Evolutionary conservation across 1,140 invertebrate species (phyloP).

Genomic region (Bombus turneri): DNA sequence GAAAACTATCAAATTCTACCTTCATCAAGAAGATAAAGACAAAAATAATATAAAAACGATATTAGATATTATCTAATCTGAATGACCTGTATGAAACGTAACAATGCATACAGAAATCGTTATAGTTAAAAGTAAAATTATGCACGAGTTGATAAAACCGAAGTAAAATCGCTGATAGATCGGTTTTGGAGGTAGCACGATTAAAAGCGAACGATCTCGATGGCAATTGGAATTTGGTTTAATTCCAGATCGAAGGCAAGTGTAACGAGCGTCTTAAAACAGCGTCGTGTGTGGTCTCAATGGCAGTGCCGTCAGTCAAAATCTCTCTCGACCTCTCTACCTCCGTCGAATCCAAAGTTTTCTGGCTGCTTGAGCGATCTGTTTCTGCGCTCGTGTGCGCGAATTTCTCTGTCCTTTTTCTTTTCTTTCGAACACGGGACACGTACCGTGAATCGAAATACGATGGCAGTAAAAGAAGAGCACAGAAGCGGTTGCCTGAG

Average conservation of each 20-base stretch:
- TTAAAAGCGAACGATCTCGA: slow-evolving; percentile 19
- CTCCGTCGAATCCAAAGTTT: slow-evolving; percentile 48
- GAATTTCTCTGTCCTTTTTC: slow-evolving; percentile 40
- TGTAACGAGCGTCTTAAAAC: slow-evolving; percentile 52
- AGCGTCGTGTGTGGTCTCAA: slow-evolving; percentile 70
- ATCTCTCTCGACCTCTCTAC: slow-evolving; percentile 50
- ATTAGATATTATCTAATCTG: not conserved
- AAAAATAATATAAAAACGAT: not conserved
- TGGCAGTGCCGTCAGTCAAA: slow-evolving; percentile 69
- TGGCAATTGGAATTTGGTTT: slow-evolving; percentile 16
- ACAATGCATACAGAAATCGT: not conserved
- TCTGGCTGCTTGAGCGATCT: slow-evolving; percentile 30
- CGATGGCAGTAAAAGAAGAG: slow-evolving; percentile 51
- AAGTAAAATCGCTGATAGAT: not conserved
- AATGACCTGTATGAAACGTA: not conserved
- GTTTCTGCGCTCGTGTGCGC: slow-evolving; percentile 27
- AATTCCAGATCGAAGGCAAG: slow-evolving; percentile 32
- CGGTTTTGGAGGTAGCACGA: not conserved
- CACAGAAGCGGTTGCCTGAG: slow-evolving; percentile 37
- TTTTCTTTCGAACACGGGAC: not conserved
- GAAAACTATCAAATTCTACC: not conserved
- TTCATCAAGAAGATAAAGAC: no score
- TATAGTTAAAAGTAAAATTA: not conserved
- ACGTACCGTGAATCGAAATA: slow-evolving; percentile 14
- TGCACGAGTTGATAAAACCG: not conserved